Evolutionary conservation across 1,140 invertebrate genomes (phyloP), one percentile per base, ranked within the genome.

Genomic region (Telenomus remus): DNA sequence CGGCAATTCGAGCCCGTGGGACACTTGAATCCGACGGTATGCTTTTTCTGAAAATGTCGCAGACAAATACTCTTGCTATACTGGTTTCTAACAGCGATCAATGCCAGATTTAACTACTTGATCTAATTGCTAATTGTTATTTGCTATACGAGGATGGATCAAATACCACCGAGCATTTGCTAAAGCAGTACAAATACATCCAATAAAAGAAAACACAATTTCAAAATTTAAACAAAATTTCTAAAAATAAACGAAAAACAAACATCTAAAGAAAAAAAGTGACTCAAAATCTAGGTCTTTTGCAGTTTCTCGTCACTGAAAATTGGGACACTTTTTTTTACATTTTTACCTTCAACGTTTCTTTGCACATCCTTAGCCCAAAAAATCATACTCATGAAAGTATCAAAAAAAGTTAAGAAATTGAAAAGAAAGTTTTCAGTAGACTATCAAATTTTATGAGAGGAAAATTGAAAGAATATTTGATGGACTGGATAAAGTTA

Each of bases 11-110:
- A 92, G 13, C 94, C 93, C 66, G 95, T 95, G 37, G 94, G 93
- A 90, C 97, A 98, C 87, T 98, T 98, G 88, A 97, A 98, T 9
- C 97, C 97, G 61, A 98, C 94, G 39, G 96, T 96, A 85, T 97
- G 95, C 85, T 98, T 98, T 91, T 97, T 98, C 96, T 98, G 89
- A 76, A 92, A 92, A 85, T 82, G 60, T 71, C 76, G 77, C 57
- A 78, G 66, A 81, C 57, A 81, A 27, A 81, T 65, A 77, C 76
- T 79, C 50, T 75, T 75, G 74, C 77, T 76, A 81, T 78, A 66
- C 74, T 74, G 64, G 56, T 61, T 74, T 78, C 37, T 46, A 56
- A 44, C 39, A 53, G 55, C 42, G 42, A 69, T 55, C 46, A 49
- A 76, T 63, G 51, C 47, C 34, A 55, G 27, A 50, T n/a, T 7